Evolutionary conservation across 2,113 vertebrate species (phyloP).

Genomic region (Toxotes jaculatrix): DNA sequence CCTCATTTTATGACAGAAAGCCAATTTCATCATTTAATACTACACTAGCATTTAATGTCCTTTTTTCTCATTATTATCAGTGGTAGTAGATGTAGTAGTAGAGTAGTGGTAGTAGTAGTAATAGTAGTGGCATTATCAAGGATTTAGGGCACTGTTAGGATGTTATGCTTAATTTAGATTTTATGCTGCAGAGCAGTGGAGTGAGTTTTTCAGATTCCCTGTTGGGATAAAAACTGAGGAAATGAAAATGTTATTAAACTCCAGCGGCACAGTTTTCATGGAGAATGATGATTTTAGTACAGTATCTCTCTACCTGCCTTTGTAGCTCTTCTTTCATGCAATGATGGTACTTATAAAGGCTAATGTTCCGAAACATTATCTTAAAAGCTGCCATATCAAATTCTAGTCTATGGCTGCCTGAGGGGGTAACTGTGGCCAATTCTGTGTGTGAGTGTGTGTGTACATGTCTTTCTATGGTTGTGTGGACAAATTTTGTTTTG

Average conservation of each 20-base stretch:
- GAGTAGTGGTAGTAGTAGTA: not conserved
- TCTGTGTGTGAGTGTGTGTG: not conserved
- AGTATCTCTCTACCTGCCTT: constrained; percentile 45
- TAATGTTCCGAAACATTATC: constrained; percentile 77
- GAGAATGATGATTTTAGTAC: constrained; percentile 40
- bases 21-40: not conserved
- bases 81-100: not conserved
- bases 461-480: not conserved
- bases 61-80: not conserved
- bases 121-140: not conserved
- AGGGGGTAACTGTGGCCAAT: constrained; percentile 38
- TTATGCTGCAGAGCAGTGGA: constrained; percentile 31
- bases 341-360: constrained; percentile 71
- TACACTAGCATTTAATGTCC: not conserved
- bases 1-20: not conserved
- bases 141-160: constrained; percentile 23
- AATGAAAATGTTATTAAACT: constrained; percentile 53
- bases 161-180: constrained; percentile 37
- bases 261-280: constrained; percentile 38
- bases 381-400: constrained; percentile 71
- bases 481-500: too few relatives aligned
- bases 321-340: constrained; percentile 47
- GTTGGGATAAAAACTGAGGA: constrained; percentile 30
- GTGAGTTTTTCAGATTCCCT: constrained; percentile 29
- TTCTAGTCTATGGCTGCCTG: constrained; percentile 54